Percentiles rank a stretch among this genome's conserved stretches.
Conservation (phyloP, 2,113 vertebrate species). For the Rhinopomastus cyanomelas region DNA sequence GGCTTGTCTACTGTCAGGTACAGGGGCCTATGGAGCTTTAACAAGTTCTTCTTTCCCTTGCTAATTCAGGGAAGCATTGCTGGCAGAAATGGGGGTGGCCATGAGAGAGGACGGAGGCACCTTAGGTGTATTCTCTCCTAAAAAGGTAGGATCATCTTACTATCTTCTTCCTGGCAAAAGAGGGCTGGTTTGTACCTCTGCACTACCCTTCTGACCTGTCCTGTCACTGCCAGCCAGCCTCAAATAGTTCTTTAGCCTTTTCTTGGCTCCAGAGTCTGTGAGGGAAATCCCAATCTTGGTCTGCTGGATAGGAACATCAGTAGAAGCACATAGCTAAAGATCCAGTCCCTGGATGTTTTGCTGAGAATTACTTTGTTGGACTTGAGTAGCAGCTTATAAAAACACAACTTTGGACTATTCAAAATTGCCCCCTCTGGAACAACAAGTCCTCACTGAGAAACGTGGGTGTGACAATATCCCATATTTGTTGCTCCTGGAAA, state of each 20-base stretch:
- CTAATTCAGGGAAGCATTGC: slow-evolving; percentile 88
- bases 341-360: background rate
- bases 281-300: background rate
- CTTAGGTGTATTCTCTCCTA: slow-evolving; percentile 95
- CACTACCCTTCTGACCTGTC: background rate
- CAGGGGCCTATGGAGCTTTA: background rate
- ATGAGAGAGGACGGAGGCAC: slow-evolving; percentile 97
- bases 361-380: background rate
- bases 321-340: background rate
- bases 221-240: background rate
- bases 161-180: background rate
- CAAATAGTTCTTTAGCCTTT: background rate
- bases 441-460: background rate
- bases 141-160: slow-evolving; percentile 85
- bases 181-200: background rate
- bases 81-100: slow-evolving; percentile 98
- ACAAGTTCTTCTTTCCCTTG: background rate
- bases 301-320: background rate
- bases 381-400: background rate
- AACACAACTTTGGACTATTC: background rate
- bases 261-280: background rate
- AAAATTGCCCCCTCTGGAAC: background rate
- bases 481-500: background rate
- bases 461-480: background rate
- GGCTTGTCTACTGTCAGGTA: background rate